These are phyloP conservation scores for Phylloscopus collybita DNA, from an alignment of 2,797 vertebrate species.

Conservation along the genomic window DNA sequence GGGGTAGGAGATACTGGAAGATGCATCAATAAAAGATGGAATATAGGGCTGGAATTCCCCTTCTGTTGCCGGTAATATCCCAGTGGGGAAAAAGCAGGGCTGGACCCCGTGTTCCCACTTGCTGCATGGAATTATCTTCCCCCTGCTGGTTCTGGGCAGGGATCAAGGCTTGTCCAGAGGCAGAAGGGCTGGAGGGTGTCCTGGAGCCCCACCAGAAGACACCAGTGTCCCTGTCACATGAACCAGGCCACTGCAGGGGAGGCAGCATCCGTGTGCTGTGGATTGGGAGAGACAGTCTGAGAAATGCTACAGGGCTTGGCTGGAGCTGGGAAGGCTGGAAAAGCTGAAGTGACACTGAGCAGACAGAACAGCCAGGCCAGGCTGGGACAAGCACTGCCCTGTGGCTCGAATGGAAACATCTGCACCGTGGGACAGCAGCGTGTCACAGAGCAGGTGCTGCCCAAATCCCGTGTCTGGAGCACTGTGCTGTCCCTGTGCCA, in stretches of 20 bases:
- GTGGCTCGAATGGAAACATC: neutral
- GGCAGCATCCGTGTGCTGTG: rapidly evolving
- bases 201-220: neutral
- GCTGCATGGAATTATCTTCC: neutral
- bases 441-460: neutral
- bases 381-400: neutral
- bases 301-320: neutral
- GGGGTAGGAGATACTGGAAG: neutral
- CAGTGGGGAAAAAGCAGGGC: neutral
- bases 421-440: rapidly evolving
- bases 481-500: neutral
- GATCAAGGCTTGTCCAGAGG: rapidly evolving
- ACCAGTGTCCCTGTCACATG: rapidly evolving
- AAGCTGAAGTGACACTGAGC: neutral
- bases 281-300: neutral
- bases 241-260: rapidly evolving
- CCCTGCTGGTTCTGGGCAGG: neutral
- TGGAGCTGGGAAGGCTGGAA: neutral
- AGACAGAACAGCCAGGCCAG: neutral
- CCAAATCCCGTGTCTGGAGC: neutral
- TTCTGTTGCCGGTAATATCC: neutral
- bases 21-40: neutral
- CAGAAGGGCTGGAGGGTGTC: neutral
- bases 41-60: neutral
- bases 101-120: rapidly evolving